Evolutionary conservation across 1,140 invertebrate genomes (phyloP), one percentile per base, ranked within the genome.

Genomic region (Venturia canescens): DNA sequence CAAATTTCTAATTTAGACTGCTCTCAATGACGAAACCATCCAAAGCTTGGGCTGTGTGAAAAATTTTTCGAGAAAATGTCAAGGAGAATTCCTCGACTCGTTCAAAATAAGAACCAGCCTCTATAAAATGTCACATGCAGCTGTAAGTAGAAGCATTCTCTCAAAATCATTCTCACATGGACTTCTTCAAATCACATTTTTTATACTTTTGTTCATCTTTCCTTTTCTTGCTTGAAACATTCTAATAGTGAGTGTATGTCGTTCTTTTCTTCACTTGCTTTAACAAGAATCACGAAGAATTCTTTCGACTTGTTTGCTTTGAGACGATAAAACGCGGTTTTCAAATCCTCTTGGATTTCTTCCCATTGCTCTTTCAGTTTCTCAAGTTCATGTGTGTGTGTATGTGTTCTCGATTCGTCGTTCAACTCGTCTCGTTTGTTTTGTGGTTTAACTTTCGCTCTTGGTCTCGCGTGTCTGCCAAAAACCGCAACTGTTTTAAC

Each of bases 271-370:
- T 72, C 21, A 23, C 11, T 31, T 44, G 15, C 23, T 72, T 48
- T 38, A 74, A 57, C 48, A 29, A 57, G 44, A 76, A 76, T 1
- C 29, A 29, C 29, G 50, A 76, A 76, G 72, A 76, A 76, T 76
- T 50, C 53, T 60, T 26, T 76, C 72, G 53, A 53, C 13, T 5
- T 3, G 48, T 60, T 60, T 60, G 50, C 72, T 76, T 57, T 76
- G 72, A 76, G 53, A 76, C 38, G 27, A 76, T 76, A 76, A 53
- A 76, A 57, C 53, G 29, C 72, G 27, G 63, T 76, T 76, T 76
- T 76, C 72, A 7, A 23, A 76, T 76, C 26, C 26, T 76, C 72
- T 21, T 16, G 48, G 15, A 31, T 34, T 1, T 50, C 44, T 74
- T 18, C 26, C 9, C 26, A 21, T 6, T 50, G 21, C 50, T 76